A percentile compares a stretch with the other conserved stretches of the same genome.
These are phyloP conservation scores for Cirrhinus mrigala DNA, from an alignment of 2,797 vertebrate genomes.

Conservation along the genomic window DNA sequence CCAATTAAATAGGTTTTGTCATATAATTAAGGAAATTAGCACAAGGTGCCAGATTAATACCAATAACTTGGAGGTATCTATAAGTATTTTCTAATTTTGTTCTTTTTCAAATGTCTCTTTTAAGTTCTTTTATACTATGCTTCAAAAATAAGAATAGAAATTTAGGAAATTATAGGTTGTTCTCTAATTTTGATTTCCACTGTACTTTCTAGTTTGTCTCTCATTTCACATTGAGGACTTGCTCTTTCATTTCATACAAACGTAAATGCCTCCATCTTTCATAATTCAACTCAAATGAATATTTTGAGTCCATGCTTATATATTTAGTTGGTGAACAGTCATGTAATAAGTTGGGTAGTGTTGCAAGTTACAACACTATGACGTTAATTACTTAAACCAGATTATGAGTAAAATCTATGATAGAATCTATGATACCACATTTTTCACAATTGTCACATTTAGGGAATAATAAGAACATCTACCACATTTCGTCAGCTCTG, in stretches of 20 bases:
- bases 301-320: neutral
- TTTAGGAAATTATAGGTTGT: too few relatives aligned
- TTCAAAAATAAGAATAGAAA: too few relatives aligned
- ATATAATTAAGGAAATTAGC: too few relatives aligned
- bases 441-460: neutral
- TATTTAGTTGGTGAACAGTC: neutral
- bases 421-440: neutral
- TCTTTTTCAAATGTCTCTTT: too few relatives aligned
- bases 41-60: too few relatives aligned
- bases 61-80: too few relatives aligned
- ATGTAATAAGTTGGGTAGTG: neutral
- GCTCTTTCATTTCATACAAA: neutral
- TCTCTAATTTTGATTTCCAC: too few relatives aligned
- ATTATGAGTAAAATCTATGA: neutral
- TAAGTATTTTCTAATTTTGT: too few relatives aligned
- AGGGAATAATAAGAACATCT: neutral
- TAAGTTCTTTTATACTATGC: too few relatives aligned
- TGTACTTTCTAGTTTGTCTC: neutral
- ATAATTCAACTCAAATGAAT: too few relatives aligned
- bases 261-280: too few relatives aligned
- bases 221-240: neutral
- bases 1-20: too few relatives aligned
- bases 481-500: neutral
- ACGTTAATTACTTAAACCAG: neutral
- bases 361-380: neutral